Base-by-base conservation (phyloP, 1,140 invertebrate species). In the Himalopsyche phryganea region DNA sequence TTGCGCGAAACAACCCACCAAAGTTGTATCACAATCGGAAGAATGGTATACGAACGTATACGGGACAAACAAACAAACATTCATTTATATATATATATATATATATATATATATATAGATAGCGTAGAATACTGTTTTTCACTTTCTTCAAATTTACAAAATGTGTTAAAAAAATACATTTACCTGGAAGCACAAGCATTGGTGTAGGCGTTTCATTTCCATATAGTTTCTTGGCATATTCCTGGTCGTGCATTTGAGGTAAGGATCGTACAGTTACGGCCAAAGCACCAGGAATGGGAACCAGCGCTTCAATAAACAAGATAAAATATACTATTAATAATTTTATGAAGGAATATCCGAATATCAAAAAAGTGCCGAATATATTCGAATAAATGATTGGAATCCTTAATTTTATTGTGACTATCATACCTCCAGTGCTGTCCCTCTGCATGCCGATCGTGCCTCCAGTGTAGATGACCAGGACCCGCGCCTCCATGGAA, bases 361-460 rank as follows among this genome's bases (percentile, higher is more conserved):
- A n/a, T n/a, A n/a, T n/a, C n/a, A n/a, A n/a, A n/a, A n/a, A n/a
- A n/a, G n/a, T n/a, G n/a, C n/a, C n/a, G n/a, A n/a, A n/a, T n/a
- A n/a, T n/a, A n/a, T n/a, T n/a, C n/a, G n/a, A n/a, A n/a, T n/a
- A n/a, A n/a, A n/a, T n/a, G n/a, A n/a, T n/a, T n/a, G n/a, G n/a
- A n/a, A n/a, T n/a, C n/a, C n/a, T n/a, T n/a, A n/a, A n/a, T n/a
- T n/a, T n/a, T n/a, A 9, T 28, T 28, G 9, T 9, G 23, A 5
- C 23, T 28, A 28, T 28, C 69, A 79, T 77, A 88, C 89, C 85
- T 75, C 87, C 85, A 20, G 83, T 72, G 6, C 82, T 74, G 68
- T 90, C 89, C 56, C 85, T 80, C 60, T 89, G 77, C 91, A 94
- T 94, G 15, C 91, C 92, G 61, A 94, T 94, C 1, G 92, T 94